Evolutionary conservation across 2,888 invertebrate genomes (phyloP).

Genomic region (Aplocera efformata): DNA sequence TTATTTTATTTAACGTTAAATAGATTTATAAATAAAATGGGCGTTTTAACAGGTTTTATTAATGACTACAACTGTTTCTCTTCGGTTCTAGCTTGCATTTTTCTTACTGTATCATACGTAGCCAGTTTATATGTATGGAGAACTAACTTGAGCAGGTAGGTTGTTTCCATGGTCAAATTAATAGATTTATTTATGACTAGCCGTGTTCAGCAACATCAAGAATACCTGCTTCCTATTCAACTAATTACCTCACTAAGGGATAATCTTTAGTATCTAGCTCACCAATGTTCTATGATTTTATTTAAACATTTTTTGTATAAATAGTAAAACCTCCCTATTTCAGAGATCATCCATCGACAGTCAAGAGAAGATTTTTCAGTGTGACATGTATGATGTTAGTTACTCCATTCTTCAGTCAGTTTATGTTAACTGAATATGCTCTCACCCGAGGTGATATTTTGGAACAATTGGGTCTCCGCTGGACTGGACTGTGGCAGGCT

Average conservation of each 20-base stretch:
- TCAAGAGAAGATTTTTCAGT: constrained; percentile 93
- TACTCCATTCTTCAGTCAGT: constrained; percentile 88
- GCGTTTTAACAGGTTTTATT: constrained; percentile 37
- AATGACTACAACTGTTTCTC: constrained; percentile 67
- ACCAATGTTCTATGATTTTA: too few relatives aligned
- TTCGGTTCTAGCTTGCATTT: constrained; percentile 86
- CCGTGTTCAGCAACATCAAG: too few relatives aligned
- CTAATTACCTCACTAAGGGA: too few relatives aligned
- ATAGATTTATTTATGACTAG: too few relatives aligned
- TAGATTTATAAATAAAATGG: constrained; percentile 15
- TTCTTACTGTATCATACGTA: constrained; percentile 89
- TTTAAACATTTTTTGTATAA: too few relatives aligned
- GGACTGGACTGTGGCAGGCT: constrained; percentile 87
- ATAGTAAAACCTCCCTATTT: too few relatives aligned
- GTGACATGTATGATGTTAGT: constrained; percentile 90
- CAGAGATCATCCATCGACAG: constrained; percentile 93
- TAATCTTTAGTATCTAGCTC: too few relatives aligned
- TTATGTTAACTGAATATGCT: constrained; percentile 83
- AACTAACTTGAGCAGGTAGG: constrained; percentile 86
- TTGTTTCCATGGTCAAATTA: neutral
- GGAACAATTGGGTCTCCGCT: constrained; percentile 87
- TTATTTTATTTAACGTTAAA: constrained; percentile 1
- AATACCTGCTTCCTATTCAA: too few relatives aligned
- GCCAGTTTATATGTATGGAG: constrained; percentile 94
- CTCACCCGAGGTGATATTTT: constrained; percentile 82